Base-by-base conservation (phyloP, 35 echinoderm and acorn worm species). In the Chiridota heheva region DNA sequence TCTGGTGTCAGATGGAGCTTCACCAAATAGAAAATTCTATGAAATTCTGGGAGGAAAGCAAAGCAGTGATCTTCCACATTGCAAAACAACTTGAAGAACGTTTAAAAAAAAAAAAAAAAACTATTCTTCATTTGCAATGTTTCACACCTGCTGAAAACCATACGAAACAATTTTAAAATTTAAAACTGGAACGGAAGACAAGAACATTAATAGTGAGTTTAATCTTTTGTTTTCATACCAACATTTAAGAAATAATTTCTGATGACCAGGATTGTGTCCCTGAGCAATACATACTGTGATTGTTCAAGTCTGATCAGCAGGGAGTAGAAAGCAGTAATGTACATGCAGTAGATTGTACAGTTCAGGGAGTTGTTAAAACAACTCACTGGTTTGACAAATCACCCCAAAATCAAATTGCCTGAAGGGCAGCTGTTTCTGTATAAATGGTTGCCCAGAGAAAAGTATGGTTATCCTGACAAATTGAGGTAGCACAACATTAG, bases 21-120 rank as follows among this genome's bases (percentile, higher is more conserved):
- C 80, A 1, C 17, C 80, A 45, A 69, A 69, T 36, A 67, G 80
- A 4, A 82, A 69, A n/a, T 32, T 82, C 12, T 82, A 69, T 66
- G 62, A 69, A 46, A 48, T 83, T 44, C 46, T 66, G 0, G 17
- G 18, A 27, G 44, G 22, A 24, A 25, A 6, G 22, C 39, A 36
- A 31, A 2, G 4, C 1, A 44, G 29, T 1, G 31, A n/a, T 38
- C n/a, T 36, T 31, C 30, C 40, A 69, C 32, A 42, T 35, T 67
- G 40, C 63, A 67, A 67, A 67, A 36, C 63, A 36, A n/a, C n/a
- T n/a, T n/a, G n/a, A 5, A 33, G 13, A 67, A 67, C 40, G 35
- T 43, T 1, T 31, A 1, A 1, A 29, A 53, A 44, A 32, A 42
- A 37, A 33, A 8, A 18, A 36, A 58, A 33, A 44, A 65, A 15